Percentiles rank a stretch among this genome's conserved stretches.
phyloP scores from a whole-genome alignment of 2,113 vertebrate genomes.

The Columba janthina region DNA sequence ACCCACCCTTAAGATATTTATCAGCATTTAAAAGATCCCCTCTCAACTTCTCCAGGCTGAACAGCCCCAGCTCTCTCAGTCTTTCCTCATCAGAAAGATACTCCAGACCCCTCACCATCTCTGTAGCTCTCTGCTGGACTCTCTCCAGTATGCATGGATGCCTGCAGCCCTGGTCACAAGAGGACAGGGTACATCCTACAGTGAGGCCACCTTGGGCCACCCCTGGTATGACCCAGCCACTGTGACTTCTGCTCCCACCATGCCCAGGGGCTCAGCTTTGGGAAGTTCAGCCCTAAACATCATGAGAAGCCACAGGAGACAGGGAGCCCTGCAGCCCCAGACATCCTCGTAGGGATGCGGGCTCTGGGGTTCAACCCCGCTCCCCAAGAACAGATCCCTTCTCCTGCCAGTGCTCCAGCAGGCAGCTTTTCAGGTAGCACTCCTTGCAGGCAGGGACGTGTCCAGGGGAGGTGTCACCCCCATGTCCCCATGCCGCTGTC shows the following conservation, averaged over 20 bases:
- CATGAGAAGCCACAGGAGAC: fast-evolving
- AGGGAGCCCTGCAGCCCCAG: background rate
- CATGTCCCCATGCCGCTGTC: too few species aligned
- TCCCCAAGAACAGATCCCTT: background rate
- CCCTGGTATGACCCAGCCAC: background rate
- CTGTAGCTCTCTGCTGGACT: too few species aligned
- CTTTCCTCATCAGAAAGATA: too few species aligned
- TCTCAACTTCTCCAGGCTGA: too few species aligned
- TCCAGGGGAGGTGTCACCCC: too few species aligned
- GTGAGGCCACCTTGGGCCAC: fast-evolving
- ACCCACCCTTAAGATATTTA: too few species aligned
- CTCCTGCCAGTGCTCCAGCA: background rate
- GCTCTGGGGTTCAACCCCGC: background rate
- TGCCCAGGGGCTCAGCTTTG: background rate
- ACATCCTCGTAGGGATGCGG: background rate
- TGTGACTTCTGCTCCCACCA: background rate
- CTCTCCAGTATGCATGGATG: too few species aligned
- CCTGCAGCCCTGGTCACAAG: background rate
- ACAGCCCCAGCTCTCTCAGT: too few species aligned
- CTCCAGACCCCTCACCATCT: too few species aligned
- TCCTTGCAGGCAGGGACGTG: background rate
- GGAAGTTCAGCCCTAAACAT: background rate
- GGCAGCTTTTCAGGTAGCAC: background rate
- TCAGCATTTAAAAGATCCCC: too few species aligned
- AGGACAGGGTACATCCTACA: background rate